phyloP scores from a whole-genome alignment of 2,113 vertebrate genomes.

The Xiphorhynchus elegans region DNA sequence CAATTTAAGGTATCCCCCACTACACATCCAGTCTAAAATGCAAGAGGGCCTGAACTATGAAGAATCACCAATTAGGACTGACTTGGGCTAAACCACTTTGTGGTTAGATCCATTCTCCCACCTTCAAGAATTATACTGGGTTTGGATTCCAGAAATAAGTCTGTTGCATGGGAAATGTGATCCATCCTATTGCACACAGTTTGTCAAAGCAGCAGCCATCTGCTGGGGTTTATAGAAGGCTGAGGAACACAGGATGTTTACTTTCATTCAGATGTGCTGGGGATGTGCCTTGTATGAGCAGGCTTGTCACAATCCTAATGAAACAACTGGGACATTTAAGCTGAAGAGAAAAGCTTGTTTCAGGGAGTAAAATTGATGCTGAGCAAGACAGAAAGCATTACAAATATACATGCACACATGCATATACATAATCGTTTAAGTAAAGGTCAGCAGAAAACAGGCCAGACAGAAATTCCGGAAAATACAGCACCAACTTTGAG shows the following conservation, averaged over 20 bases:
- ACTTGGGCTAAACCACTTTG: neutral
- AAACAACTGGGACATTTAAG: neutral
- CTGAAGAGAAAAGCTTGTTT: neutral
- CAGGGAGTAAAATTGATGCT: neutral
- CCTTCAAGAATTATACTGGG: neutral
- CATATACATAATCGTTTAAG: neutral
- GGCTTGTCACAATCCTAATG: neutral
- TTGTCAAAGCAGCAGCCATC: conserved; percentile 59
- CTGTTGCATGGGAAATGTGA: conserved; percentile 47
- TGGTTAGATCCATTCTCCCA: neutral
- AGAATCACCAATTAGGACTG: fast-evolving
- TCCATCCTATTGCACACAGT: neutral
- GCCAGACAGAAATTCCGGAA: neutral
- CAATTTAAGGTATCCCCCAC: neutral
- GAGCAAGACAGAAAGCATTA: neutral
- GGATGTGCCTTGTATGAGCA: conserved; percentile 7
- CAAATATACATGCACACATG: neutral
- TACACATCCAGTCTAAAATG: neutral
- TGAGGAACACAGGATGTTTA: conserved; percentile 62
- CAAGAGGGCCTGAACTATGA: neutral
- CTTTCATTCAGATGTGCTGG: conserved; percentile 28
- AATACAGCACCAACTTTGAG: neutral
- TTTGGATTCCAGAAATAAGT: conserved; percentile 51
- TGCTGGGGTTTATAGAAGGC: conserved; percentile 38
- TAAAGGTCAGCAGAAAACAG: conserved; percentile 16